Base-by-base conservation (phyloP, 2,113 vertebrate genomes). In the Leptosomus discolor region DNA sequence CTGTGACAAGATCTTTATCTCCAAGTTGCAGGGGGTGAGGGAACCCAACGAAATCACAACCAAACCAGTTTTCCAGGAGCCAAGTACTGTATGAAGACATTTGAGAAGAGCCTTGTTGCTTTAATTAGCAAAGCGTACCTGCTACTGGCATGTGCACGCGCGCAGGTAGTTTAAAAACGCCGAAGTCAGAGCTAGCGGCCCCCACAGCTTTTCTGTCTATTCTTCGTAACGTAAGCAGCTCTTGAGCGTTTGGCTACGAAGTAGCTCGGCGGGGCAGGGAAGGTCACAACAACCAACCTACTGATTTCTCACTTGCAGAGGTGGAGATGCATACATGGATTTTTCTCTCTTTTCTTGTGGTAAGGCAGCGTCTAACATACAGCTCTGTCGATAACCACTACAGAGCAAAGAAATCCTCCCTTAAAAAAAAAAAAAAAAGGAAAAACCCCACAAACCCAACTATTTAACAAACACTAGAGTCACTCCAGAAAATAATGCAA, bases 61-160 rank as follows among this genome's bases (percentile, higher is more conserved):
- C 34, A 43, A 48, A 71, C 8, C 20, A 18, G 26, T 80, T 73
- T 77, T 70, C 46, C 15, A 22, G 36, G 65, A 83, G 57, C 36
- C 24, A 13, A 74, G 94, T 80, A 12, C n/a, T 67, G 24, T 13
- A 3, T 8, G 39, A 75, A 78, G 39, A 41, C 8, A 5, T 64
- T 60, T 22, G 17, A 48, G 37, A 64, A 20, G 22, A 64, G 21
- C 3, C 1, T 39, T 3, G 9, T 43, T 26, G 30, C 56, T 83
- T 90, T 68, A 22, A 20, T 34, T 37, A n/a, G 46, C 37, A 21
- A 32, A 67, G 12, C 23, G 1, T 58, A 60, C 48, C 48, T 68
- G 50, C 43, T 69, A 5, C 43, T 61, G n/a, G n/a, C n/a, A n/a
- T 70, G 22, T 32, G 34, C 37, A n/a, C 7, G 4, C 0, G 0